Evolutionary conservation across 2,888 invertebrate species (phyloP).

Genomic region (Conomelus anceps): DNA sequence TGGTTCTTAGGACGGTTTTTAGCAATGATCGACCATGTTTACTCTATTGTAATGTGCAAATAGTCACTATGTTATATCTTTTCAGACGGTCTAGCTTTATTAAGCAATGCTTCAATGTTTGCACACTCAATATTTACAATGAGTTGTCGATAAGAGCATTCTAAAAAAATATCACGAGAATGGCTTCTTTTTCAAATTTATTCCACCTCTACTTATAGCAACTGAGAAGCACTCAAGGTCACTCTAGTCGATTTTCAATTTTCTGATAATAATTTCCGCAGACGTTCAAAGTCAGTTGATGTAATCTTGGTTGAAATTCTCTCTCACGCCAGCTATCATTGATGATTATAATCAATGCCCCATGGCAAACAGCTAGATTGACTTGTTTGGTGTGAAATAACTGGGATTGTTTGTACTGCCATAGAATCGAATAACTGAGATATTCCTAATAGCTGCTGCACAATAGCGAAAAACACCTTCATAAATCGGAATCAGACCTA

Average conservation of each 20-base stretch:
- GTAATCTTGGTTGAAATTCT: background rate
- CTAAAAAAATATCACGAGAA: background rate
- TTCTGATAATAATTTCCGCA: background rate
- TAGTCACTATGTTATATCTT: background rate
- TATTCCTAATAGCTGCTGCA: background rate
- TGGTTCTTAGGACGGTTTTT: background rate
- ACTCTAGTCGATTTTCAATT: background rate
- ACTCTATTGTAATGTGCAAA: background rate
- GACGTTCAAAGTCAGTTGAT: background rate
- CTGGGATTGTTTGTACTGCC: background rate
- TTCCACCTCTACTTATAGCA: background rate
- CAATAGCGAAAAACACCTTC: background rate
- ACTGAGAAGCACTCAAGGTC: background rate
- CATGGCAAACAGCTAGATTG: too few species aligned
- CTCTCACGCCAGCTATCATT: background rate
- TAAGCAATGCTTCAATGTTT: background rate
- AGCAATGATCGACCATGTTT: background rate
- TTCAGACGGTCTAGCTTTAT: background rate
- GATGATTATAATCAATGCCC: background rate
- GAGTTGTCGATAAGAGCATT: background rate
- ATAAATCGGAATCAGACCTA: background rate
- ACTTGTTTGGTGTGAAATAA: background rate
- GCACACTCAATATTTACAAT: background rate
- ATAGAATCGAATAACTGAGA: background rate
- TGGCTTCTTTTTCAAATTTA: background rate